These are phyloP conservation scores for Coptodon bakossiorum DNA, from an alignment of 2,113 vertebrate species.

Conservation along the genomic window DNA sequence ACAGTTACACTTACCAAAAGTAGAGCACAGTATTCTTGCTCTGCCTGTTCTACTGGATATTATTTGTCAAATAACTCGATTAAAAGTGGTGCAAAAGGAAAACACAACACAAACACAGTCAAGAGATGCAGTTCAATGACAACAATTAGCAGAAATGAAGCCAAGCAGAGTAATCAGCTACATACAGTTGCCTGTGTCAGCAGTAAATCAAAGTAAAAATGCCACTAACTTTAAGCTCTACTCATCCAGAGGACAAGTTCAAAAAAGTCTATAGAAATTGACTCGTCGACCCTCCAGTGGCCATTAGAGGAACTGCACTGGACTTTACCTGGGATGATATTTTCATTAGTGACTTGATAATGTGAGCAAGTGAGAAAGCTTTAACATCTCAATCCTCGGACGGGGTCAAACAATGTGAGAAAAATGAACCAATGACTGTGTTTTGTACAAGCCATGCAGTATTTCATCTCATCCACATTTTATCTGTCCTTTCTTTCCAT, in stretches of 20 bases:
- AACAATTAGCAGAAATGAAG: background rate
- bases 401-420: background rate
- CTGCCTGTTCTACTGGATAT: background rate
- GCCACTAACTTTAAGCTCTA: background rate
- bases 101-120: background rate
- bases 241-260: background rate
- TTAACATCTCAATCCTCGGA: background rate
- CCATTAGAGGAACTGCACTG: background rate
- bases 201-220: background rate
- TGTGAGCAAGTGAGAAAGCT: background rate
- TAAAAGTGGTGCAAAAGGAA: background rate
- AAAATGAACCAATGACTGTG: background rate
- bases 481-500: background rate
- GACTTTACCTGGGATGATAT: background rate
- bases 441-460: background rate
- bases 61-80: background rate
- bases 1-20: background rate
- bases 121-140: background rate
- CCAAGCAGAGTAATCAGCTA: background rate
- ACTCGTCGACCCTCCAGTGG: background rate
- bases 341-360: background rate
- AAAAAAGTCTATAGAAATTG: background rate
- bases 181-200: background rate
- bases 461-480: background rate
- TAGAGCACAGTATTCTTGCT: background rate